These are phyloP conservation scores for Trichechus manatus DNA, from an alignment of 2,113 vertebrate genomes.

Conservation along the genomic window DNA sequence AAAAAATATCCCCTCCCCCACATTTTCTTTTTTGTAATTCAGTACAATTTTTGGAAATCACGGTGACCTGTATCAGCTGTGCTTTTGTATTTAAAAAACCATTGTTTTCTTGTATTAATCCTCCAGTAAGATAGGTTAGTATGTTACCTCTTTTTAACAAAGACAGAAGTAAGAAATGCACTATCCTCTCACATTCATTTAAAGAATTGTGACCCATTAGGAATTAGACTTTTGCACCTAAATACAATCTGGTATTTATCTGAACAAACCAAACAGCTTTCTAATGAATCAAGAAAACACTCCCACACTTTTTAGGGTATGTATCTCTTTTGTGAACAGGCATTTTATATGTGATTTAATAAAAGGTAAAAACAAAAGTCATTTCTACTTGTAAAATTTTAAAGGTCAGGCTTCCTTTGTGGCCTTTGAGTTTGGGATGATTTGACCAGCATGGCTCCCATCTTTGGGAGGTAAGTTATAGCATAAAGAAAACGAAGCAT, in stretches of 20 bases:
- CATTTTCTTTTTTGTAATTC: conserved; percentile 37
- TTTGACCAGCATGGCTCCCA: background rate
- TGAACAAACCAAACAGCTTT: conserved; percentile 42
- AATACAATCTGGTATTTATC: conserved; percentile 52
- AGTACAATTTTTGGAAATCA: conserved; percentile 68
- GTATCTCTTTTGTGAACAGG: conserved; percentile 1
- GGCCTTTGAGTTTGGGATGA: conserved; percentile 43
- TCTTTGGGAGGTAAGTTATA: conserved; percentile 34
- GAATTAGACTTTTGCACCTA: conserved; percentile 50
- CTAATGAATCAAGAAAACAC: conserved; percentile 43
- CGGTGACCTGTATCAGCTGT: conserved; percentile 52
- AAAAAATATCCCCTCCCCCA: conserved; percentile 9
- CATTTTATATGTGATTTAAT: conserved; percentile 63
- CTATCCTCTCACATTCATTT: conserved; percentile 21
- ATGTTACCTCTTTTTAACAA: conserved; percentile 59
- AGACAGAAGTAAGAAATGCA: conserved; percentile 35
- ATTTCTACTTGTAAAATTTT: conserved; percentile 59
- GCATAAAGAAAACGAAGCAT: conserved; percentile 42
- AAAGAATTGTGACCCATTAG: conserved; percentile 51
- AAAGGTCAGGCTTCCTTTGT: conserved; percentile 45
- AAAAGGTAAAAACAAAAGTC: conserved; percentile 47
- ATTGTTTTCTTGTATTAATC: conserved; percentile 37
- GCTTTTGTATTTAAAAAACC: conserved; percentile 65
- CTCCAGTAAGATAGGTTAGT: background rate
- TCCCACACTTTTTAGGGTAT: conserved; percentile 64